Evolutionary conservation across 2,888 invertebrate species (phyloP).

Genomic region (Lasiommata megera): DNA sequence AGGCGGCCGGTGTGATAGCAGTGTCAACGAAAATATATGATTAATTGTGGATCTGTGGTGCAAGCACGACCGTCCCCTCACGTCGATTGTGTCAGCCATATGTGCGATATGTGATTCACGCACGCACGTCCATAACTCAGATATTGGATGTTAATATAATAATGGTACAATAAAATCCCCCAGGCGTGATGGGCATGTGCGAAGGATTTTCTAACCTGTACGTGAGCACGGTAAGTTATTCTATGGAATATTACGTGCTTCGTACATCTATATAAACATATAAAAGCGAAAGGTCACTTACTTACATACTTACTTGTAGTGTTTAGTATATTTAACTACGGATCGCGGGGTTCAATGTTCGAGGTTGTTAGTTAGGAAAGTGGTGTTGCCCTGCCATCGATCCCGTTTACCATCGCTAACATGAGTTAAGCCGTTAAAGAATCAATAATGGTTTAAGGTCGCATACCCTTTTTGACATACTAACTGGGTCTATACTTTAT

Average conservation of each 20-base stretch:
- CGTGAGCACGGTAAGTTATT: constrained; percentile 39
- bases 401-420: too few species aligned
- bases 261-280: too few species aligned
- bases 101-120: constrained; percentile 18
- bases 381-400: too few species aligned
- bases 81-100: constrained; percentile 15
- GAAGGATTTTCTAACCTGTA: constrained; percentile 45
- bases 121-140: constrained; percentile 34
- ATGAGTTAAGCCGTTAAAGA: too few species aligned
- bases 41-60: not conserved
- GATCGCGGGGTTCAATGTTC: too few species aligned
- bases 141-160: constrained; percentile 42
- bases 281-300: too few species aligned
- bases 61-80: not conserved
- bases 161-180: constrained; percentile 39
- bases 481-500: too few species aligned
- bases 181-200: constrained; percentile 37
- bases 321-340: too few species aligned
- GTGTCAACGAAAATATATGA: constrained; percentile 2
- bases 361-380: too few species aligned
- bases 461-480: too few species aligned
- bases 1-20: not conserved
- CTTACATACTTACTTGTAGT: constrained; percentile 6
- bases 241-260: constrained; percentile 26
- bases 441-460: too few species aligned